Evolutionary conservation across 37 sponge, comb jelly and placozoan species (phyloP), one percentile per base, ranked within the genome.

Genomic region (Geodia barretti): DNA sequence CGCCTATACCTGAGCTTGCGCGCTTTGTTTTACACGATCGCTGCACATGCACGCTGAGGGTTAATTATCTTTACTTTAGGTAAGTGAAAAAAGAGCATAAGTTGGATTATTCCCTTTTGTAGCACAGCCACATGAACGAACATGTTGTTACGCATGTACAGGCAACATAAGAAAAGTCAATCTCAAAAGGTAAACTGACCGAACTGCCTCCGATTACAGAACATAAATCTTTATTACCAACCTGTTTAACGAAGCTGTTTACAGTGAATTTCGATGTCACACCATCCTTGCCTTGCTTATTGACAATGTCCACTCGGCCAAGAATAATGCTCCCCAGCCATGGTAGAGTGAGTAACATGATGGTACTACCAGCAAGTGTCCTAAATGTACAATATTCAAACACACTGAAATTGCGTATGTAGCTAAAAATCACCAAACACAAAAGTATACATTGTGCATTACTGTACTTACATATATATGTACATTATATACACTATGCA

Each of bases 351-450:
- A 96, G 84, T 58, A 96, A 78, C 94, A 96, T 90, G 73, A 96
- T 96, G 29, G 97, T 96, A 59, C 97, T 96, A 21, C 97, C 97
- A 85, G 97, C 97, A 43, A 96, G 87, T 32, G 97, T 93, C 0
- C 95, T 95, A 43, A 21, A 69, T 30, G 36, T 23, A 40, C 0
- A 47, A 47, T 47, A 14, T 47, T 47, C 54, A 47, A 14, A n/a
- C n/a, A n/a, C 54, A 47, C 54, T 47, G 54, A 17, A 47, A 47
- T 47, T 47, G 54, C 14, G 14, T 14, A 47, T 47, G 7, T 47
- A 47, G 7, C 54, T 14, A 47, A 47, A 17, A 17, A 47, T 47
- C 54, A 7, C 54, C 7, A 47, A 7, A 47, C 14, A 47, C 54
- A 47, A 7, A 47, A 17, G 14, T 47, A 47, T 14, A 47, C 54